phyloP scores from a whole-genome alignment of 2,113 vertebrate species.

The Rissa tridactyla region DNA sequence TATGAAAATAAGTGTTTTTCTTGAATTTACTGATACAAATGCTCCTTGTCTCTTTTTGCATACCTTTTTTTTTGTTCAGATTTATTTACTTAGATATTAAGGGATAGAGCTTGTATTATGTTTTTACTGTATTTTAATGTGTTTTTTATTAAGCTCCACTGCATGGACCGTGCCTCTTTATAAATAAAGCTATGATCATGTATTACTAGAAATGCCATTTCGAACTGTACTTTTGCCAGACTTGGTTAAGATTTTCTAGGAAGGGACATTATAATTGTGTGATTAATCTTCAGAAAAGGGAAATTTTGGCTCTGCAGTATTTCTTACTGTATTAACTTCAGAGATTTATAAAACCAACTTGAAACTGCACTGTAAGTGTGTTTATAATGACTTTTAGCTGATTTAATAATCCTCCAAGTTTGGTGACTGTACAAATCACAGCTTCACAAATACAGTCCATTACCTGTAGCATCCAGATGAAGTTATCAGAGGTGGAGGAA shows the following conservation, averaged over 20 bases:
- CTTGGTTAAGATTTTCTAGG: conserved; percentile 44
- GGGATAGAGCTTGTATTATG: not conserved
- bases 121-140: conserved; percentile 43
- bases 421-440: conserved; percentile 25
- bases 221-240: conserved; percentile 36
- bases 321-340: conserved; percentile 41
- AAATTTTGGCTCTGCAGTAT: conserved; percentile 40
- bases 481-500: conserved; percentile 15
- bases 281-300: conserved; percentile 61
- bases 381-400: conserved; percentile 60
- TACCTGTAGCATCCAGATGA: conserved; percentile 56
- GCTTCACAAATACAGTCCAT: conserved; percentile 14
- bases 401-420: conserved; percentile 62
- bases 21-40: not conserved
- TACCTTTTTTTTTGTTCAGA: not conserved
- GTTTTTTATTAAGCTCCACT: conserved; percentile 22
- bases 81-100: not conserved
- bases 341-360: conserved; percentile 54
- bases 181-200: conserved; percentile 13
- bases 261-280: conserved; percentile 35
- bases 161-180: not conserved
- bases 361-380: conserved; percentile 51
- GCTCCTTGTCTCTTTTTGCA: not conserved
- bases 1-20: not conserved
- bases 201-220: conserved; percentile 46